Evolutionary conservation across 1,140 invertebrate genomes (phyloP).

Genomic region (Drosophila sp.): DNA sequence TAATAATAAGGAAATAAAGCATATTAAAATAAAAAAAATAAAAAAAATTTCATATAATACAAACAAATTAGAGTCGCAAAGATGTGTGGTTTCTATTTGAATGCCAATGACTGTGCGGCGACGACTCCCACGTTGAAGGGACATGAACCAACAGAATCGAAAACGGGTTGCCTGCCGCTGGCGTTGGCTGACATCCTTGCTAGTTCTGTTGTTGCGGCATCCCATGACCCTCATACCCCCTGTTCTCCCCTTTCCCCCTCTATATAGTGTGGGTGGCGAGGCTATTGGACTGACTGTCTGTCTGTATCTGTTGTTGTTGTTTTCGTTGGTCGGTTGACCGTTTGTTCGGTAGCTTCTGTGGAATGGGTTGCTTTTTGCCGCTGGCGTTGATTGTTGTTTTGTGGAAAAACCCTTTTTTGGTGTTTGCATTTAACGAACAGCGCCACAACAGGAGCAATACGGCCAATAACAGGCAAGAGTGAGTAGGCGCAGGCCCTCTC

Average conservation of each 20-base stretch:
- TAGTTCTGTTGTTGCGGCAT: constrained; percentile 36
- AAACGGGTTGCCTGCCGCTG: constrained; percentile 70
- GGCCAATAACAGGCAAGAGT: constrained; percentile 64
- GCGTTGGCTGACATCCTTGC: constrained; percentile 31
- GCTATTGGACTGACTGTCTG: constrained; percentile 9
- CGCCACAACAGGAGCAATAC: constrained; percentile 71
- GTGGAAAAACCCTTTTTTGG: constrained; percentile 74
- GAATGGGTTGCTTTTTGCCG: constrained; percentile 31
- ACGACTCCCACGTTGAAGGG: constrained; percentile 28
- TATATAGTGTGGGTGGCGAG: neutral
- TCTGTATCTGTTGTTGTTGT: neutral
- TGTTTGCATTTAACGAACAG: constrained; percentile 81
- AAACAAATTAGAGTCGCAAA: no score
- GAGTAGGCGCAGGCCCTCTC: constrained; percentile 13
- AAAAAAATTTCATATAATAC: no score
- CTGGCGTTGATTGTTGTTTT: constrained; percentile 67
- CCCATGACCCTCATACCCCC: neutral
- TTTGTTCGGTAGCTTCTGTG: constrained; percentile 21
- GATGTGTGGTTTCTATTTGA: constrained; percentile 9
- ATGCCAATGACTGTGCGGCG: constrained; percentile 30
- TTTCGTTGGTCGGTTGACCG: constrained; percentile 5
- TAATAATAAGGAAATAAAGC: no score
- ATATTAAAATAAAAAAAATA: no score
- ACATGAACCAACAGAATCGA: constrained; percentile 65
- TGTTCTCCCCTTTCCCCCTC: neutral